Conservation (phyloP, 1,140 invertebrate species). For the Papilio polytes region DNA sequence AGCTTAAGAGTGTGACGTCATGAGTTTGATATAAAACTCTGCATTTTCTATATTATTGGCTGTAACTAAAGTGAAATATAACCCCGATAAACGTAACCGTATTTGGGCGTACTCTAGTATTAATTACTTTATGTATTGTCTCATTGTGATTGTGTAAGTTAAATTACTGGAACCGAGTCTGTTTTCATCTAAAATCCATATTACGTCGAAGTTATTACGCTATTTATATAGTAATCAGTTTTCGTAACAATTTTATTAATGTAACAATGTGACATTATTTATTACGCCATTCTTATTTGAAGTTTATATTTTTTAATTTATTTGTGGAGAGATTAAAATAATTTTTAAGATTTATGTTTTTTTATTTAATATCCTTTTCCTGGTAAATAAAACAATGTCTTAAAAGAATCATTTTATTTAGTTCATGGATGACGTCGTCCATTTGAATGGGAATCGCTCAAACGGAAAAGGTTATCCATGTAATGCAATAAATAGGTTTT, state of each 20-base stretch:
- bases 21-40: conserved; percentile 60
- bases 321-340: conserved; percentile 80
- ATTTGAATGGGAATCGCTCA: conserved; percentile 72
- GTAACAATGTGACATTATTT: conserved; percentile 68
- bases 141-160: conserved; percentile 55
- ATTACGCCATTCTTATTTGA: conserved; percentile 74
- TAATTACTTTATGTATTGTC: conserved; percentile 60
- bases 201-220: conserved; percentile 60
- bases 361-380: conserved; percentile 43
- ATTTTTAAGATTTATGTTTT: conserved; percentile 66
- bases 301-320: conserved; percentile 78
- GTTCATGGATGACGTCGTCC: conserved; percentile 77
- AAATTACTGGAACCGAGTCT: conserved; percentile 59
- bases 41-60: conserved; percentile 54
- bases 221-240: conserved; percentile 34
- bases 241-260: conserved; percentile 56
- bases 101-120: conserved; percentile 58
- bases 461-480: conserved; percentile 80
- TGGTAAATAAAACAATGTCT: neutral
- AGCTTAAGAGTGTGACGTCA: conserved; percentile 77
- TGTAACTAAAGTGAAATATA: conserved; percentile 65
- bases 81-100: conserved; percentile 61
- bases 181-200: conserved; percentile 57
- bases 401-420: conserved; percentile 52
- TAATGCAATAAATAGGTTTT: conserved; percentile 73